These are phyloP conservation scores for Acridotheres tristis DNA, from an alignment of 2,797 vertebrate genomes.

Conservation along the genomic window DNA sequence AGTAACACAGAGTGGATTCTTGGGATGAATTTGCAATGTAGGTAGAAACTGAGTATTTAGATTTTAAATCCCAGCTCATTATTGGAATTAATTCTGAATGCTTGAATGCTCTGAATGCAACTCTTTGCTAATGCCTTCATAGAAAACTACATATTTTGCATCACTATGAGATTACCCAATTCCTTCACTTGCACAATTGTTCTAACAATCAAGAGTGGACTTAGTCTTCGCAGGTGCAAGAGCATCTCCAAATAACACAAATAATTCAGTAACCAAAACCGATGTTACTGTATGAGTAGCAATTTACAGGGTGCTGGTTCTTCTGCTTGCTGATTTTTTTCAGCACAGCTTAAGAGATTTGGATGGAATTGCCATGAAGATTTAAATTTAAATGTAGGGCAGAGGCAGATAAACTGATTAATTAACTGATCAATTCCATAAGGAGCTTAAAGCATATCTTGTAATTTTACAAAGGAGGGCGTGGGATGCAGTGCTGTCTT, in stretches of 20 bases:
- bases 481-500: not conserved
- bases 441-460: not conserved
- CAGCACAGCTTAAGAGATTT: constrained; percentile 15
- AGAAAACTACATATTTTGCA: constrained; percentile 19
- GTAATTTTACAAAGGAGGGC: constrained; percentile 6
- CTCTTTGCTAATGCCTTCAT: not conserved
- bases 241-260: constrained; percentile 8
- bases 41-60: not conserved
- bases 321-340: not conserved
- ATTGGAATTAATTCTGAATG: constrained; percentile 16
- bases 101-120: not conserved
- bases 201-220: constrained; percentile 8
- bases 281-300: not conserved
- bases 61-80: constrained; percentile 24
- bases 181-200: constrained; percentile 22
- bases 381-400: constrained; percentile 36
- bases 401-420: constrained; percentile 55
- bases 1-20: not conserved
- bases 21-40: not conserved
- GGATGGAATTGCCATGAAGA: constrained; percentile 9
- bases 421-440: constrained; percentile 61
- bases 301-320: not conserved
- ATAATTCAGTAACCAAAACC: not conserved
- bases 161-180: not conserved
- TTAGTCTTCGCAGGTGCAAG: constrained; percentile 11